phyloP scores from a whole-genome alignment of 2,888 invertebrate genomes.

The Epinotia brunnichana region DNA sequence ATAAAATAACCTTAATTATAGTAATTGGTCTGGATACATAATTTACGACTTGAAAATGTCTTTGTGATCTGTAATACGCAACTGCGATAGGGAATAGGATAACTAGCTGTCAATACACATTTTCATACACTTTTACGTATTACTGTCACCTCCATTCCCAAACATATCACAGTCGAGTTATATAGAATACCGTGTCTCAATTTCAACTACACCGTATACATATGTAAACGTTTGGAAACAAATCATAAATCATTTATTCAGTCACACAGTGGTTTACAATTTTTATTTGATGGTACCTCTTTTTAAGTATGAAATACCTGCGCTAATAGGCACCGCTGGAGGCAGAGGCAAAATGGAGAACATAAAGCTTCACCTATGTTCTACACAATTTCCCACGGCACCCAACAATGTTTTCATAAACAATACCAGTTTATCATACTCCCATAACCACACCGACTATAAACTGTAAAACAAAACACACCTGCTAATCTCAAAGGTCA shows the following conservation, averaged over 20 bases:
- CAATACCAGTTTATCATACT: constrained; percentile 15
- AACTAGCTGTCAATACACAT: too few species aligned
- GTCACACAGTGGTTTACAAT: too few species aligned
- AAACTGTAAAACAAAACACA: constrained; percentile 27
- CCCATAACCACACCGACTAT: constrained; percentile 12
- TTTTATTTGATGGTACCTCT: too few species aligned
- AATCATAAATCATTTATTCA: too few species aligned
- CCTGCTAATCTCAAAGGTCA: constrained; percentile 52
- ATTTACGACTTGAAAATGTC: neutral
- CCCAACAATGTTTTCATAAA: constrained; percentile 2
- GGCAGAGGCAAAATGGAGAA: too few species aligned
- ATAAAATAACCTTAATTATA: constrained; percentile 1
- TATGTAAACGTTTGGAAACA: neutral
- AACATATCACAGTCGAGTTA: too few species aligned
- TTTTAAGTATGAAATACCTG: too few species aligned
- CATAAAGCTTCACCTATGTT: neutral
- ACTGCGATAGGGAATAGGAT: too few species aligned
- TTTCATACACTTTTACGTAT: too few species aligned
- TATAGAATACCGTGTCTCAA: neutral
- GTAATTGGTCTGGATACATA: neutral
- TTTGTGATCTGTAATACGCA: too few species aligned
- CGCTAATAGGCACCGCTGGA: too few species aligned
- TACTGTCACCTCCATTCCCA: too few species aligned
- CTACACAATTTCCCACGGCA: constrained; percentile 7
- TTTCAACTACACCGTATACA: neutral